Evolutionary conservation across 1,140 invertebrate species (phyloP).

Genomic region (Halyomorpha halys): DNA sequence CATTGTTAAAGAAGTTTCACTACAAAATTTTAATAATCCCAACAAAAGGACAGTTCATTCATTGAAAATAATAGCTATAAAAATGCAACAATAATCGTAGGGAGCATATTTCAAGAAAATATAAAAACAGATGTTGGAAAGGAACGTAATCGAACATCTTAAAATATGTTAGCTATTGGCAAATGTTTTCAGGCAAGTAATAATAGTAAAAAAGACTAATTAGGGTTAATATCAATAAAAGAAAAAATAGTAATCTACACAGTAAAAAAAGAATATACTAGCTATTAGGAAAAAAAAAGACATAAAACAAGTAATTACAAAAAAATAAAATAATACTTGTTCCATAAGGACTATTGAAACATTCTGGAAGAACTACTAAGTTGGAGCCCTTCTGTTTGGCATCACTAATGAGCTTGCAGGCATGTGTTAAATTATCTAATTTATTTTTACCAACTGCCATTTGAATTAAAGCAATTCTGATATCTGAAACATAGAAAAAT

Average conservation of each 20-base stretch:
- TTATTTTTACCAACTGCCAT: conserved; percentile 64
- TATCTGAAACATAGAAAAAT: conserved; percentile 29
- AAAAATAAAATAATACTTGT: conserved; percentile 45
- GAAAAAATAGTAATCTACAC: background rate
- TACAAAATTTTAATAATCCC: too few relatives aligned
- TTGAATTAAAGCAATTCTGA: conserved; percentile 67
- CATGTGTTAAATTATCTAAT: conserved; percentile 59
- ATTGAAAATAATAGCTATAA: too few relatives aligned
- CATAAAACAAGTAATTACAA: background rate
- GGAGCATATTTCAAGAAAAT: too few relatives aligned
- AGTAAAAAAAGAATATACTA: background rate
- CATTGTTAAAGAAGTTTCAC: too few relatives aligned
- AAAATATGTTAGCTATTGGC: too few relatives aligned
- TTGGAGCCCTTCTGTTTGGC: conserved; percentile 65
- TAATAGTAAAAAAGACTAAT: too few relatives aligned
- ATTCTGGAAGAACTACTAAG: conserved; percentile 77
- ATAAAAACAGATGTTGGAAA: too few relatives aligned
- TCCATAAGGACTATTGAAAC: conserved; percentile 91
- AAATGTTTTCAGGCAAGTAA: too few relatives aligned
- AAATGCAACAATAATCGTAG: too few relatives aligned
- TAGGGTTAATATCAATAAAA: too few relatives aligned
- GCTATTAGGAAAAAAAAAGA: background rate
- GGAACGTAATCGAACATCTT: too few relatives aligned
- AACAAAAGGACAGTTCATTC: too few relatives aligned
- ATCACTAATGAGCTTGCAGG: conserved; percentile 56